Percentiles rank a stretch among this genome's conserved stretches.
These are phyloP conservation scores for Tethya wilhelma DNA, from an alignment of 37 sponge, comb jelly and placozoan species.

Conservation along the genomic window DNA sequence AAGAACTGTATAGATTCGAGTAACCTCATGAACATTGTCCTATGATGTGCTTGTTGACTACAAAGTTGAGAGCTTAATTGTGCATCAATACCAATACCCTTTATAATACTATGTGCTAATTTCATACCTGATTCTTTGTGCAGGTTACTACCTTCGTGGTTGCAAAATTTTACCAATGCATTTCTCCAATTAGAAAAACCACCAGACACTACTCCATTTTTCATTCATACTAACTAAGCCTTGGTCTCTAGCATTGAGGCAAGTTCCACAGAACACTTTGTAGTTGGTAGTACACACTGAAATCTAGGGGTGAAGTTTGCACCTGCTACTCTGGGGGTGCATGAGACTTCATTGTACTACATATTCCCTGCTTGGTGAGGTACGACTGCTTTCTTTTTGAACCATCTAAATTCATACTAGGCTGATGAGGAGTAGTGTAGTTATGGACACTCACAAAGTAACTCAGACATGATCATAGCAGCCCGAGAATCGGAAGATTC, in stretches of 20 bases:
- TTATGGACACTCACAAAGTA: slow-evolving; percentile 32
- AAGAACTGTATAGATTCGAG: slow-evolving; percentile 24
- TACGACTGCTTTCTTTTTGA: slow-evolving; percentile 13
- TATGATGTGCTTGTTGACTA: slow-evolving; percentile 7
- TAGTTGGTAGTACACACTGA: no score
- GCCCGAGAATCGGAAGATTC: no score
- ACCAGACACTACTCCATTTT: no score
- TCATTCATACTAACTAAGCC: no score
- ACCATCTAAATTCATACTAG: slow-evolving; percentile 13
- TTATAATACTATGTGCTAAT: neutral
- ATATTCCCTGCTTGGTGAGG: slow-evolving; percentile 11
- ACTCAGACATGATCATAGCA: no score
- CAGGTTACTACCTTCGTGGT: slow-evolving; percentile 44
- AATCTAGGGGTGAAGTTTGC: no score
- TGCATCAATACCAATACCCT: slow-evolving; percentile 16
- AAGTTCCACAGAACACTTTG: no score
- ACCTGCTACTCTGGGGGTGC: slow-evolving; percentile 53
- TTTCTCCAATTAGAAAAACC: slow-evolving; percentile 54
- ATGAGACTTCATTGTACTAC: slow-evolving; percentile 29
- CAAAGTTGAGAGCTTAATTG: slow-evolving; percentile 42
- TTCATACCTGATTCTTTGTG: slow-evolving; percentile 21
- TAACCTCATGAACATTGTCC: slow-evolving; percentile 52
- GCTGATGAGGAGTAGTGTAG: slow-evolving; percentile 33
- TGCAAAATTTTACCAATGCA: slow-evolving; percentile 29
- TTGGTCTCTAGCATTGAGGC: no score